A percentile compares a stretch with the other conserved stretches of the same genome.
These are phyloP conservation scores for Catonia carolina DNA, from an alignment of 2,888 invertebrate genomes.

Conservation along the genomic window DNA sequence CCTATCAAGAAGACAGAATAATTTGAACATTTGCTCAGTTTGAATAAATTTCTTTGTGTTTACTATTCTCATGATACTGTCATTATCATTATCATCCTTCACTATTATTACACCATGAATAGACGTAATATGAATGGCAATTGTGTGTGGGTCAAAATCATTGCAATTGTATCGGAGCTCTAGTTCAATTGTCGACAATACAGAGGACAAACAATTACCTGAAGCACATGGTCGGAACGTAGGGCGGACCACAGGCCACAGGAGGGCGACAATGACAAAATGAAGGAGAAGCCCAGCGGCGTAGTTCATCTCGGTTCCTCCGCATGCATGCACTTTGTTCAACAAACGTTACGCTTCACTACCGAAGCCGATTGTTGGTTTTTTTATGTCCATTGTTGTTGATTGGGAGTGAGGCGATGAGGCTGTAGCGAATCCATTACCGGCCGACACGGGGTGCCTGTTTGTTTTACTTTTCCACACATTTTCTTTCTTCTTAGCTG, in stretches of 20 bases:
- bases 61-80: no score
- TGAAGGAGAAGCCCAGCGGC: slow-evolving; percentile 1
- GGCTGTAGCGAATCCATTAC: slow-evolving; percentile 24
- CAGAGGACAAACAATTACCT: no score
- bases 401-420: slow-evolving; percentile 13
- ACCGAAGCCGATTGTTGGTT: slow-evolving; percentile 21
- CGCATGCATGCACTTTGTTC: slow-evolving; percentile 28
- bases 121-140: no score
- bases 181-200: no score
- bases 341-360: slow-evolving; percentile 26
- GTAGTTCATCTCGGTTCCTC: background rate
- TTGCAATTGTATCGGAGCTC: no score
- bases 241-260: background rate
- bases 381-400: slow-evolving; percentile 26
- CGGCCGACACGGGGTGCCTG: slow-evolving; percentile 10
- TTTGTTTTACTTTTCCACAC: slow-evolving; percentile 11
- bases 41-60: no score
- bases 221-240: no score
- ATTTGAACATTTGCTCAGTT: no score
- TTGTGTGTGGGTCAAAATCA: no score
- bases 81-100: no score
- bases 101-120: no score
- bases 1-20: no score
- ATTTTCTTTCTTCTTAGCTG: slow-evolving; percentile 1
- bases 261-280: slow-evolving; percentile 9